Evolutionary conservation across 2,113 vertebrate species (phyloP), one percentile per base, ranked within the genome.

Genomic region (Speoplatyrhinus poulsoni): DNA sequence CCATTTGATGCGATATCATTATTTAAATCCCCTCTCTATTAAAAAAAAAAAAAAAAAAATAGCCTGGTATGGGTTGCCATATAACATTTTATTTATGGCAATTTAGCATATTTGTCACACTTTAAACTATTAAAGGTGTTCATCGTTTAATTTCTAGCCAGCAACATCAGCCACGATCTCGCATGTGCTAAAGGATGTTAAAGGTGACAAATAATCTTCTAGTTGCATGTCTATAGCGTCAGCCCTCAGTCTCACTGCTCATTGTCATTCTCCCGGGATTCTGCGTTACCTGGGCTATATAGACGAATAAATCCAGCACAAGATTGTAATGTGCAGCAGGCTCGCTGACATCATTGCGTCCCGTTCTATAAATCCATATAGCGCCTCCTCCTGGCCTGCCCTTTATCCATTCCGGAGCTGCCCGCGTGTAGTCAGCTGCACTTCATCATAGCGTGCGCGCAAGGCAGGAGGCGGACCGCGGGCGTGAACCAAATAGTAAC

Each of bases 321-420:
- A 46, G 54, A 75, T 61, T 82, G 62, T 52, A 70, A 1, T 50
- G 67, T 60, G 67, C 54, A 72, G 65, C 52, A 47, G 46, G 60
- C 87, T 86, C 89, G 84, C 91, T 91, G 91, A 91, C 92, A 93
- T 93, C 93, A 91, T 89, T 87, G 92, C 89, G 91, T 91, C 88
- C 88, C 76, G 85, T 56, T 84, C 75, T 88, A 86, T 79, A 88
- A 84, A 89, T 84, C 82, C 79, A 84, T 84, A 84, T 86, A 69
- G 87, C 84, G 86, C 90, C 89, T 82, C 91, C 87, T 87, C 85
- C 82, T 72, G 2, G 67, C 66, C 68, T 64, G 12, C 26, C 62
- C 62, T 70, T 52, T 73, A 71, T 67, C 71, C 73, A 76, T 60
- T 70, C 33, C 57, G 55, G 72, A 71, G 70, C 74, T 33, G 79